A percentile compares a stretch with the other conserved stretches of the same genome.
phyloP scores from a whole-genome alignment of 2,113 vertebrate genomes.

The Pungitius pungitius region DNA sequence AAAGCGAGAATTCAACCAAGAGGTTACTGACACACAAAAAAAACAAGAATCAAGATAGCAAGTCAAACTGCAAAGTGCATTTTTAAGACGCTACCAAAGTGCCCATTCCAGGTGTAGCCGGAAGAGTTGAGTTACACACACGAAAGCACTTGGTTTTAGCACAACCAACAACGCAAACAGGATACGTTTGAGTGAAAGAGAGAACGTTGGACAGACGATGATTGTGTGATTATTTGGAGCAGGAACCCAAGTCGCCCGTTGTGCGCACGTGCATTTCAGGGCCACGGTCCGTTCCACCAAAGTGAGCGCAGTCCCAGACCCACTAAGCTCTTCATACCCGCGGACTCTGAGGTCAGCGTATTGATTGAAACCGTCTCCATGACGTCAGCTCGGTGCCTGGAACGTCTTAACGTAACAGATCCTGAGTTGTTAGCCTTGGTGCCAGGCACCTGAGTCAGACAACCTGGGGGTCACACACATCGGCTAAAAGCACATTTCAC shows the following conservation, averaged over 20 bases:
- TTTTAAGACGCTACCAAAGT: too few relatives aligned
- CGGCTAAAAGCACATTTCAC: neutral
- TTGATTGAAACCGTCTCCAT: conserved; percentile 8
- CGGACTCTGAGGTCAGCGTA: neutral
- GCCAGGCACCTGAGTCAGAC: conserved; percentile 2
- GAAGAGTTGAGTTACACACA: neutral
- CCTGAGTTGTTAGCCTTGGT: neutral
- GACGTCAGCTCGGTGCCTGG: neutral
- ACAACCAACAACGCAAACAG: neutral
- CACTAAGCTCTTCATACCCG: neutral
- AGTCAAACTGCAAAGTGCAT: too few relatives aligned
- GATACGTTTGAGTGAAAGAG: neutral
- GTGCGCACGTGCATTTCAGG: neutral
- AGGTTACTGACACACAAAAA: too few relatives aligned
- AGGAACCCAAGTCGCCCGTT: neutral
- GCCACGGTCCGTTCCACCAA: neutral
- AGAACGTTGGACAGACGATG: conserved; percentile 3
- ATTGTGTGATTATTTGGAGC: neutral
- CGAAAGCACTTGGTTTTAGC: neutral
- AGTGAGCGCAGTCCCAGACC: neutral
- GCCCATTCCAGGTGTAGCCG: neutral
- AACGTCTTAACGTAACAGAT: neutral
- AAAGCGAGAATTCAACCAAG: too few relatives aligned
- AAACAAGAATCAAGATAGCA: too few relatives aligned
- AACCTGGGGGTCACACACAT: neutral